Evolutionary conservation across 2,888 invertebrate genomes (phyloP), one percentile per base, ranked within the genome.

Genomic region (Drosophila yooni): DNA sequence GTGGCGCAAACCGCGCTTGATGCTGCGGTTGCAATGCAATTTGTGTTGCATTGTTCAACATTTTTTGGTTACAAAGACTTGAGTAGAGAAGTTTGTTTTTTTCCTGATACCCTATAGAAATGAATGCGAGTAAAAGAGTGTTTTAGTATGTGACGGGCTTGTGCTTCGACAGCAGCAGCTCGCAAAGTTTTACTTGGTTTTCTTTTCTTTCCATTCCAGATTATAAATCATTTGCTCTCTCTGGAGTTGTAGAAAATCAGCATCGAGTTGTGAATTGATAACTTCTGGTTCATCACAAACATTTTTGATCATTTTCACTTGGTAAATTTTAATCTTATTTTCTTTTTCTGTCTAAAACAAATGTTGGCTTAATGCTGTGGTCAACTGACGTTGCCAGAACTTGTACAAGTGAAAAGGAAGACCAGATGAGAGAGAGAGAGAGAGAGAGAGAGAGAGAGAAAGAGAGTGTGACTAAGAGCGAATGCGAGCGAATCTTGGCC

Each of bases 341-440:
- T 67, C 70, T 76, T 70, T 76, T 34, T 62, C 40, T 48, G 51
- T 70, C 67, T 69, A 78, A 88, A 89, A 85, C 89, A 85, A 85
- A 85, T 85, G 85, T 85, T 89, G 81, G 85, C 85, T 89, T 85
- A 85, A 88, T 89, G 89, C 83, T 80, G 85, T 68, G 85, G 85
- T 88, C 72, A 74, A 51, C 70, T 60, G 69, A 68, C 71, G 70
- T 52, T 59, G 69, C 59, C 74, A 65, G 79, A 33, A 59, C 65
- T 62, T 65, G 61, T 46, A 46, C 46, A 11, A 67, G 43, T 54
- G 43, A 25, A 38, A 11, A 15, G 18, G n/a, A 27, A 50, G 15
- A 8, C 1, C 6, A 33, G 25, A 54, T 10, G 7, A 7, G 2
- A n/a, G 18, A 34, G 43, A 15, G 21, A 27, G 18, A 34, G 43